These are phyloP conservation scores for Cyclina sinensis DNA, from an alignment of 1,140 invertebrate genomes.

Conservation along the genomic window DNA sequence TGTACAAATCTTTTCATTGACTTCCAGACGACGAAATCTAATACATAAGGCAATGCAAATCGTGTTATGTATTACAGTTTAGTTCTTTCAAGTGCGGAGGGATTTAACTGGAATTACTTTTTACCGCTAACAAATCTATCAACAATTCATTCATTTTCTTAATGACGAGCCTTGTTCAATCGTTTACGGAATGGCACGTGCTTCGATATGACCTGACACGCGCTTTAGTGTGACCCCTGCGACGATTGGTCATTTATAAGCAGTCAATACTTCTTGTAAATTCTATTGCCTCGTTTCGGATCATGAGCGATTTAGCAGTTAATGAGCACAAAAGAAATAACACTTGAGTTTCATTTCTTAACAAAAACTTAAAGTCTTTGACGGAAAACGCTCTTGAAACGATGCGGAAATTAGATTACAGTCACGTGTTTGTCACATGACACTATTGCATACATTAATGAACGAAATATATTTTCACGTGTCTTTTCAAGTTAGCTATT, in stretches of 20 bases:
- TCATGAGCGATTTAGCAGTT: conserved; percentile 52
- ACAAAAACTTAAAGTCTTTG: conserved; percentile 57
- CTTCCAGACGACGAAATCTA: too few species aligned
- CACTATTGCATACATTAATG: conserved; percentile 11
- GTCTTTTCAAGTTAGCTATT: conserved; percentile 29
- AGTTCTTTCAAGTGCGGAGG: too few species aligned
- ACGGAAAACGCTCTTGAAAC: conserved; percentile 30
- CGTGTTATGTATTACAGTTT: too few species aligned
- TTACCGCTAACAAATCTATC: neutral
- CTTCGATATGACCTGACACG: conserved; percentile 7
- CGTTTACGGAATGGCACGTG: conserved; percentile 1
- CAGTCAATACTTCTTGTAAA: conserved; percentile 32
- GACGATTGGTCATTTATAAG: conserved; percentile 52
- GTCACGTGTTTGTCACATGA: conserved; percentile 57
- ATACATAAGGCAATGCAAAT: too few species aligned
- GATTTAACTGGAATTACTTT: neutral
- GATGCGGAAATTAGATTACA: conserved; percentile 62
- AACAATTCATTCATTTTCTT: neutral
- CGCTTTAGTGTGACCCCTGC: conserved; percentile 18
- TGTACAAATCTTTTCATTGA: too few species aligned
- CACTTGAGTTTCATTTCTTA: conserved; percentile 53
- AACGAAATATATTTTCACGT: conserved; percentile 16
- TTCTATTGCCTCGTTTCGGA: conserved; percentile 21
- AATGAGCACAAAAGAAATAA: conserved; percentile 65
- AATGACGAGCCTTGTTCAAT: neutral